Conservation (phyloP, 2,888 invertebrate species). For the Bombylius major region DNA sequence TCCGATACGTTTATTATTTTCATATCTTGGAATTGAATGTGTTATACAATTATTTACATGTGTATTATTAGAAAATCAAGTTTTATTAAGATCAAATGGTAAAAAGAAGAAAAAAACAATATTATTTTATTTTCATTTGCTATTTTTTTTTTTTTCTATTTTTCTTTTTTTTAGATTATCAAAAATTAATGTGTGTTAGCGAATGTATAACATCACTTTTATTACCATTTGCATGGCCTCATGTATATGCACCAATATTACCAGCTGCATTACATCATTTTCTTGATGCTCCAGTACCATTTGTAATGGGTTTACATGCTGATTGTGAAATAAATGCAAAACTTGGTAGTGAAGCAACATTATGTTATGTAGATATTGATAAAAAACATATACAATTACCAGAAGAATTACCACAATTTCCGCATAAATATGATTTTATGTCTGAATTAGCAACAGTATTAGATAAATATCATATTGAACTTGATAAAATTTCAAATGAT, state of each 20-base stretch:
- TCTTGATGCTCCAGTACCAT: constrained; percentile 97
- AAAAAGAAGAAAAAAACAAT: constrained; percentile 15
- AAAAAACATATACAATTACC: constrained; percentile 84
- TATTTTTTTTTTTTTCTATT: background rate
- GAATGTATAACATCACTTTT: constrained; percentile 83
- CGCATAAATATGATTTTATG: constrained; percentile 75
- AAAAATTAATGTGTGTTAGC: constrained; percentile 90
- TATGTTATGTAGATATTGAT: constrained; percentile 95
- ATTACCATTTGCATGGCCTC: constrained; percentile 95
- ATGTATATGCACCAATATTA: constrained; percentile 96
- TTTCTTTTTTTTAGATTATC: constrained; percentile 59
- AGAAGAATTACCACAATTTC: constrained; percentile 89
- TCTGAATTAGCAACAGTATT: constrained; percentile 66
- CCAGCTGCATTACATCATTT: constrained; percentile 92
- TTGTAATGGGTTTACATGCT: constrained; percentile 85
- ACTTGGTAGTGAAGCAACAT: constrained; percentile 66
- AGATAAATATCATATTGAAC: constrained; percentile 54
- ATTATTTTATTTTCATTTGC: too few species aligned
- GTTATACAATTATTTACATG: constrained; percentile 89
- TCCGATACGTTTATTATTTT: constrained; percentile 75
- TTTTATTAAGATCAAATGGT: constrained; percentile 87
- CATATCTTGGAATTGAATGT: constrained; percentile 80
- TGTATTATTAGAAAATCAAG: constrained; percentile 91
- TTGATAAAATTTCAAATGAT: constrained; percentile 30
- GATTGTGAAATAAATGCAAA: constrained; percentile 48